phyloP scores from a whole-genome alignment of 1,140 invertebrate species.

The Prorops nasuta region DNA sequence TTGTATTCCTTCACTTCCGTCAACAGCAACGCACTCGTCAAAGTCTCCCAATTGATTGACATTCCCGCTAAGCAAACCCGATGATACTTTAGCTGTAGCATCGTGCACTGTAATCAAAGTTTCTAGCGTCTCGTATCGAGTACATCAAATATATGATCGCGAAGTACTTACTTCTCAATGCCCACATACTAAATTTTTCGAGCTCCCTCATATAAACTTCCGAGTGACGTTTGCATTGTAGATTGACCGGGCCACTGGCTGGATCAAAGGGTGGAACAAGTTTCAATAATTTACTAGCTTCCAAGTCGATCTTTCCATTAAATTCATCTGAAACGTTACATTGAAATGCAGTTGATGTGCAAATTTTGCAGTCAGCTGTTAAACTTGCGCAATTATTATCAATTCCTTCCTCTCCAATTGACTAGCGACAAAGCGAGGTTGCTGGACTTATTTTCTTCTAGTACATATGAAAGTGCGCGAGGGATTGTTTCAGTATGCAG shows the following conservation, averaged over 20 bases:
- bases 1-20: constrained; percentile 47
- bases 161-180: constrained; percentile 59
- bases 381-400: neutral
- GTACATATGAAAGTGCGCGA: neutral
- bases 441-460: constrained; percentile 1
- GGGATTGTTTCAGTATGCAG: neutral
- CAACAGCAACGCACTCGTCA: constrained; percentile 60
- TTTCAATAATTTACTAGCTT: constrained; percentile 38
- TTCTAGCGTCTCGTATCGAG: no score
- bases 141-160: no score
- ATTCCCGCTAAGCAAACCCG: constrained; percentile 64
- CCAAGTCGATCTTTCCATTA: constrained; percentile 37
- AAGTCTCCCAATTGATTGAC: constrained; percentile 66
- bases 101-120: constrained; percentile 66
- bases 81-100: constrained; percentile 61
- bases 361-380: neutral
- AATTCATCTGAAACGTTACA: constrained; percentile 46
- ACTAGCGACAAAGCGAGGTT: neutral
- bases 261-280: constrained; percentile 46
- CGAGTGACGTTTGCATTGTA: constrained; percentile 50
- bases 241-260: constrained; percentile 41
- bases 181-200: constrained; percentile 56
- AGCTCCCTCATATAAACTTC: constrained; percentile 49
- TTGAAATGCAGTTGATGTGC: constrained; percentile 5
- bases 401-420: no score